These are phyloP conservation scores for Tokudaia muenninki DNA, from an alignment of 2,797 vertebrate genomes.

Conservation along the genomic window DNA sequence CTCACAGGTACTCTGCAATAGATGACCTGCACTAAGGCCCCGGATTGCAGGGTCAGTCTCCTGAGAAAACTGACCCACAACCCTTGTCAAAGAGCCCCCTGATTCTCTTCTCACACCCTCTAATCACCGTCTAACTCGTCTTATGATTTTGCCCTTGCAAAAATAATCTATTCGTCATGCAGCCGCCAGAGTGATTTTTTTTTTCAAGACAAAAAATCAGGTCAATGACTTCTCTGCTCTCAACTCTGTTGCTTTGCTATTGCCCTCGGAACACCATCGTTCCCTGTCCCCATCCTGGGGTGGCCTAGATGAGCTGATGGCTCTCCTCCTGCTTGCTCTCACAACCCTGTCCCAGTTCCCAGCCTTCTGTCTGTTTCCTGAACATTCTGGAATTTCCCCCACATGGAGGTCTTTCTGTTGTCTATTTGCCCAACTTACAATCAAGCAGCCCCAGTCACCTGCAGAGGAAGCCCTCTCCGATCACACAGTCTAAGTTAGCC, in stretches of 20 bases:
- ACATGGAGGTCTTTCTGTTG: background rate
- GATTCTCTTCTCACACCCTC: background rate
- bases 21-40: conserved; percentile 6
- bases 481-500: background rate
- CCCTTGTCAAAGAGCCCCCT: conserved; percentile 4
- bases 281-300: background rate
- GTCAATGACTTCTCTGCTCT: background rate
- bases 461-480: background rate
- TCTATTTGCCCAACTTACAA: background rate
- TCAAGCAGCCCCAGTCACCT: background rate
- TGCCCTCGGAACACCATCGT: background rate
- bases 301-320: background rate
- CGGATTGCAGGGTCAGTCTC: conserved; percentile 14
- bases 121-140: background rate
- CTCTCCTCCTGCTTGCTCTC: background rate
- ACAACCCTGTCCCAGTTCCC: background rate
- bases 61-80: conserved; percentile 31
- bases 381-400: background rate
- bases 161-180: background rate
- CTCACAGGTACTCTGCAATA: background rate
- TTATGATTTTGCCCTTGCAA: conserved; percentile 4
- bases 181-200: background rate
- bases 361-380: conserved; percentile 4
- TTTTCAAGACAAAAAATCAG: conserved; percentile 25
- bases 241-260: background rate